A percentile compares a stretch with the other conserved stretches of the same genome.
Conservation (phyloP, 92 coral and sea anemone genomes). For the Micromussa lordhowensis region DNA sequence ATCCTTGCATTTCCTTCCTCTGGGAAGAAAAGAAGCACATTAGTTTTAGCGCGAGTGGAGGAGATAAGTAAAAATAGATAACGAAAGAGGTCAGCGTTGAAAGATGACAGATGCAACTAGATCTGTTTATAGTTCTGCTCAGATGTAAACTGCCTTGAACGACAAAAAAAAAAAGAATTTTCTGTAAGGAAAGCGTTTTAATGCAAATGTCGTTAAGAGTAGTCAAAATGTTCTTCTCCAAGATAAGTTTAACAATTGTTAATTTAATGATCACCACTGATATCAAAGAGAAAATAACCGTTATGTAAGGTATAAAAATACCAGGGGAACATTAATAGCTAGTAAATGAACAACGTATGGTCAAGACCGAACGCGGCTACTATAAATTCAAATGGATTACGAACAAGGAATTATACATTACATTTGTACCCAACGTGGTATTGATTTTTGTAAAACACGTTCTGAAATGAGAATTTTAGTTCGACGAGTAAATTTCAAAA, state of each 20-base stretch:
- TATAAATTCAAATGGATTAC: not conserved
- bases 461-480: not conserved
- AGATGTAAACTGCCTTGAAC: not conserved
- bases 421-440: not conserved
- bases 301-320: not conserved
- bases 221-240: not conserved
- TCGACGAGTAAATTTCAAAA: not conserved
- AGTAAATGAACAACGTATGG: not conserved
- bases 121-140: constrained; percentile 3
- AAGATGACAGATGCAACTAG: constrained; percentile 3
- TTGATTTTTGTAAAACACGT: not conserved
- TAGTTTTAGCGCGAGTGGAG: not conserved
- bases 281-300: not conserved
- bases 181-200: not conserved
- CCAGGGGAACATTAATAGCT: not conserved
- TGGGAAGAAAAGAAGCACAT: not conserved
- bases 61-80: not conserved
- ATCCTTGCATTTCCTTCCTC: not conserved
- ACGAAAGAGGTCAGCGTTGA: not conserved
- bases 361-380: not conserved
- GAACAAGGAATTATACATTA: not conserved
- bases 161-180: not conserved
- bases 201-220: not conserved
- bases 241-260: not conserved
- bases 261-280: not conserved